phyloP scores from a whole-genome alignment of 30 jellyfish, hydroid and myxozoan genomes.

The Aurelia aurita region DNA sequence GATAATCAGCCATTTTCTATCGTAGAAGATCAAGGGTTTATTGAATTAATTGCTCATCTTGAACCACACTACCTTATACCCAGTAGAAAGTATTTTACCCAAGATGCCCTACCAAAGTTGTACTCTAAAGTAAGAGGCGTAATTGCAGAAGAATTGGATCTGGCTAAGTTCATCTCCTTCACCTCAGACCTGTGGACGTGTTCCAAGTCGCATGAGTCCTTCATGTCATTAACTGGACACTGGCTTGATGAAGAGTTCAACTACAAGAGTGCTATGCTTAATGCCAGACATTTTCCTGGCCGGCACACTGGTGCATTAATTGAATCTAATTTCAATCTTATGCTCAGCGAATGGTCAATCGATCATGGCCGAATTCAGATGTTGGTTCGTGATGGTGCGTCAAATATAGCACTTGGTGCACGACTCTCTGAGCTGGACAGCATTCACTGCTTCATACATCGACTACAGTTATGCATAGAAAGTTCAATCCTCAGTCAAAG shows the following conservation, averaged over 20 bases:
- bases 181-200: conserved; percentile 86
- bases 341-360: conserved; percentile 66
- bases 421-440: conserved; percentile 59
- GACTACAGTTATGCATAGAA: conserved; percentile 42
- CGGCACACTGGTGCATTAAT: conserved; percentile 61
- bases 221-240: conserved; percentile 62
- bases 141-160: conserved; percentile 44
- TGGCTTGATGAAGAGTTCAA: conserved; percentile 70
- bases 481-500: conserved; percentile 59
- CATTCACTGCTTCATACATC: conserved; percentile 69
- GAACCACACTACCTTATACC: conserved; percentile 70
- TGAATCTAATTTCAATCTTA: conserved; percentile 46
- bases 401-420: conserved; percentile 62
- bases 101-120: conserved; percentile 48
- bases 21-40: conserved; percentile 69
- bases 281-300: conserved; percentile 69
- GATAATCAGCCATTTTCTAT: conserved; percentile 74
- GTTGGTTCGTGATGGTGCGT: conserved; percentile 81
- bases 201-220: conserved; percentile 68
- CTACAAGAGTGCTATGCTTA: conserved; percentile 62
- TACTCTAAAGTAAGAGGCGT: conserved; percentile 29
- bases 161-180: conserved; percentile 62
- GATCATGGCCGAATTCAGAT: conserved; percentile 61
- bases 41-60: conserved; percentile 49
- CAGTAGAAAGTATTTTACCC: conserved; percentile 46